These are phyloP conservation scores for Borostomias antarcticus DNA, from an alignment of 2,797 vertebrate genomes.

Conservation along the genomic window DNA sequence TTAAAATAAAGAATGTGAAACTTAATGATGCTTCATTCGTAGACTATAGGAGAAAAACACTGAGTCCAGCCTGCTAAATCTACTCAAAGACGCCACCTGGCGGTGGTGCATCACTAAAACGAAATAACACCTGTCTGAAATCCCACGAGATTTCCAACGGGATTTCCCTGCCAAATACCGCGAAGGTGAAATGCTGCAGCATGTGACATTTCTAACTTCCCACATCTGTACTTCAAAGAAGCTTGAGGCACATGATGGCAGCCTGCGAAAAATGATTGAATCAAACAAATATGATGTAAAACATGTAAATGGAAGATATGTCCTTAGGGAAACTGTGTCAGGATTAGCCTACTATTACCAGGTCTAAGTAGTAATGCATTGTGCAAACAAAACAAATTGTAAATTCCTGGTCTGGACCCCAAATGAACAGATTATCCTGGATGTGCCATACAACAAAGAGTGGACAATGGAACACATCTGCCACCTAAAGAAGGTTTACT, in stretches of 20 bases:
- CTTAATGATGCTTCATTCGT: no score
- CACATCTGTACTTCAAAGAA: conserved; percentile 13
- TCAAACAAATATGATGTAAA: conserved; percentile 10
- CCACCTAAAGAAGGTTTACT: conserved; percentile 11
- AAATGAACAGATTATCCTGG: conserved; percentile 12
- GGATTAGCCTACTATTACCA: conserved; percentile 4
- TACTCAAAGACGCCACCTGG: no score
- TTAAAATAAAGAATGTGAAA: no score
- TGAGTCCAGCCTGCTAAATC: no score
- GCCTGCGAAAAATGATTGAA: conserved; percentile 12
- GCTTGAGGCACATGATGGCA: conserved; percentile 6
- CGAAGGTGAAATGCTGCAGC: no score
- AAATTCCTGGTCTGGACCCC: conserved; percentile 8
- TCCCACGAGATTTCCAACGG: no score
- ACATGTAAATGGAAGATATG: neutral
- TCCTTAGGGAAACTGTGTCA: conserved; percentile 5
- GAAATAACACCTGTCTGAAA: no score
- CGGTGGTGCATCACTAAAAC: no score
- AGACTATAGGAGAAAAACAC: no score
- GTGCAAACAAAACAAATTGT: neutral
- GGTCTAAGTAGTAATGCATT: conserved; percentile 8
- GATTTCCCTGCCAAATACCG: no score
- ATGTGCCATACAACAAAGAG: conserved; percentile 6
- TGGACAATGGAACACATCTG: neutral
- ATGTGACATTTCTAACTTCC: no score